Evolutionary conservation across 2,113 vertebrate species (phyloP).

Genomic region (Syrrhaptes paradoxus): DNA sequence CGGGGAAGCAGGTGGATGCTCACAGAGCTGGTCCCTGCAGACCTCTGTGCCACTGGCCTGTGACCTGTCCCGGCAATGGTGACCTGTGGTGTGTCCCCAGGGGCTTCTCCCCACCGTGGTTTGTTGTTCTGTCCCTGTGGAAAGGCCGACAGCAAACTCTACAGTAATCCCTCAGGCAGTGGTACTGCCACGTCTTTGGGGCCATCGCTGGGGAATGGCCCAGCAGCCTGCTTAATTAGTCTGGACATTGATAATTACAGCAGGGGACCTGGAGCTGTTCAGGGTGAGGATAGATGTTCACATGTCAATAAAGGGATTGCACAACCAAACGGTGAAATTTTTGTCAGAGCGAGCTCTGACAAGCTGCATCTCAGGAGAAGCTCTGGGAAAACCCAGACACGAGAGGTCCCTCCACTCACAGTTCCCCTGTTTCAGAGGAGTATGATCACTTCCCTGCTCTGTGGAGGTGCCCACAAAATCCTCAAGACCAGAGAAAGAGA

Average conservation of each 20-base stretch:
- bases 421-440: neutral
- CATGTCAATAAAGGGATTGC: neutral
- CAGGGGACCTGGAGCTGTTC: neutral
- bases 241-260: neutral
- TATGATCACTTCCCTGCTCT: too few relatives aligned
- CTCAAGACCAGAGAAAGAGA: neutral
- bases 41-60: rapidly evolving
- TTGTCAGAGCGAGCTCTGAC: neutral
- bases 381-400: neutral
- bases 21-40: rapidly evolving
- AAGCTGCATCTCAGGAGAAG: too few relatives aligned
- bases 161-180: neutral
- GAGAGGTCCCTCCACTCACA: rapidly evolving
- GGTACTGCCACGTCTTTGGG: rapidly evolving
- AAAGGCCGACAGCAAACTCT: neutral
- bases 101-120: neutral
- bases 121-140: neutral
- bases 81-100: too few relatives aligned
- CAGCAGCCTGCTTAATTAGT: neutral
- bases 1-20: neutral
- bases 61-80: rapidly evolving
- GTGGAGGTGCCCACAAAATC: neutral
- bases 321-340: neutral
- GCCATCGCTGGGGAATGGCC: rapidly evolving
- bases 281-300: neutral